A percentile compares a stretch with the other conserved stretches of the same genome.
Conservation (phyloP, 2,797 vertebrate species). For the Siniperca undulata region DNA sequence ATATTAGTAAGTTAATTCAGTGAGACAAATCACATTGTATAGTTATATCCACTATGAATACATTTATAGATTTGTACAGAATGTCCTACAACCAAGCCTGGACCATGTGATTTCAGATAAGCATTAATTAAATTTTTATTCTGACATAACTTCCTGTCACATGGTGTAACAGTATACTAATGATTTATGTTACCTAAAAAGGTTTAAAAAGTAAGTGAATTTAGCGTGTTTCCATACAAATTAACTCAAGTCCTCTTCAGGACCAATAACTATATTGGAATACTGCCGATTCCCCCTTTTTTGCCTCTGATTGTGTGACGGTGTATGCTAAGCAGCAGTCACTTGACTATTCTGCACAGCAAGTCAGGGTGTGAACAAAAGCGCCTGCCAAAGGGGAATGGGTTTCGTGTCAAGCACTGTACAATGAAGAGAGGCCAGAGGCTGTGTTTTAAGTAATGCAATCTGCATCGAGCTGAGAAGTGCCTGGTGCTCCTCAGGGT, state of each 20-base stretch:
- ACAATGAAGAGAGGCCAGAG: constrained; percentile 61
- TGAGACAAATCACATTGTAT: not conserved
- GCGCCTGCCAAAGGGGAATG: constrained; percentile 44
- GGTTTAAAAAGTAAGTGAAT: not conserved
- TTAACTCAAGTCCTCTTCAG: not conserved
- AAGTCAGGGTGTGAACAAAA: constrained; percentile 35
- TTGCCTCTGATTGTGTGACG: constrained; percentile 2
- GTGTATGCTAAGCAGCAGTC: constrained; percentile 40
- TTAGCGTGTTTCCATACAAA: not conserved
- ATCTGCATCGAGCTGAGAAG: constrained; percentile 64
- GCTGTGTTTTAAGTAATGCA: constrained; percentile 69
- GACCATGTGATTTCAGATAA: not conserved
- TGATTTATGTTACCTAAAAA: not conserved
- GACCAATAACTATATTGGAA: constrained; percentile 6
- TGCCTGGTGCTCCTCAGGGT: constrained; percentile 57
- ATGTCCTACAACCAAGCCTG: not conserved
- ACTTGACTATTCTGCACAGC: constrained; percentile 45
- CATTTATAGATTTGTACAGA: not conserved
- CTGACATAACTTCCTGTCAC: not conserved
- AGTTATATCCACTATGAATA: not conserved
- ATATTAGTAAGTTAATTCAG: not conserved
- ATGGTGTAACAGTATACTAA: not conserved
- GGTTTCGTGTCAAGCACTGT: constrained; percentile 60
- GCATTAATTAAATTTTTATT: not conserved
- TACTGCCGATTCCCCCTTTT: not conserved